Evolutionary conservation across 2,888 invertebrate genomes (phyloP).

Genomic region (Eupithecia exiguata): DNA sequence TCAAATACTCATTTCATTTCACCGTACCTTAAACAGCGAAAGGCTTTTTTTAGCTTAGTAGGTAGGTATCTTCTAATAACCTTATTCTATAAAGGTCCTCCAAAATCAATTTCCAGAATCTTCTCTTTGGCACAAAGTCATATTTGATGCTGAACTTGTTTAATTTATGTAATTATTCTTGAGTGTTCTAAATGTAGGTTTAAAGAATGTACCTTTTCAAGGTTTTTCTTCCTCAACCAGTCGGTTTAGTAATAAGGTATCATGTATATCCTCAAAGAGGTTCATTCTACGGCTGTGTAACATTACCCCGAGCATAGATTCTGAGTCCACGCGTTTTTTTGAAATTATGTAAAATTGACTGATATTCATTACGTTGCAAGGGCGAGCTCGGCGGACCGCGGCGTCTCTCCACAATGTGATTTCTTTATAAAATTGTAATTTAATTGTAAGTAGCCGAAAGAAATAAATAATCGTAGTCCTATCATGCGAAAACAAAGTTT

Average conservation of each 20-base stretch:
- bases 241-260: not conserved
- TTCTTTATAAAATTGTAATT: constrained; percentile 82
- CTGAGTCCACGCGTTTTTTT: constrained; percentile 47
- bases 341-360: constrained; percentile 75
- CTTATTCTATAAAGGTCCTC: not conserved
- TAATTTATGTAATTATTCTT: constrained; percentile 9
- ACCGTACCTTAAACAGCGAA: not conserved
- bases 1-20: not conserved
- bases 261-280: constrained; percentile 29
- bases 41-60: not conserved
- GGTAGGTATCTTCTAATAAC: not conserved
- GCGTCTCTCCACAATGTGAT: constrained; percentile 75
- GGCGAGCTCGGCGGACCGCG: constrained; percentile 57
- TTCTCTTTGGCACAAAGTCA: not conserved
- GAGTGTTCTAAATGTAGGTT: not conserved
- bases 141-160: not conserved
- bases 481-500: constrained; percentile 77
- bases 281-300: constrained; percentile 24
- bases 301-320: constrained; percentile 7
- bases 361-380: constrained; percentile 71
- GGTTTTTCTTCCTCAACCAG: constrained; percentile 2
- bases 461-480: constrained; percentile 81
- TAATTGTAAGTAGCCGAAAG: constrained; percentile 80
- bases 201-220: not conserved
- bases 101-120: not conserved